phyloP scores from a whole-genome alignment of 2,888 invertebrate species.

The Argyresthia goedartella region DNA sequence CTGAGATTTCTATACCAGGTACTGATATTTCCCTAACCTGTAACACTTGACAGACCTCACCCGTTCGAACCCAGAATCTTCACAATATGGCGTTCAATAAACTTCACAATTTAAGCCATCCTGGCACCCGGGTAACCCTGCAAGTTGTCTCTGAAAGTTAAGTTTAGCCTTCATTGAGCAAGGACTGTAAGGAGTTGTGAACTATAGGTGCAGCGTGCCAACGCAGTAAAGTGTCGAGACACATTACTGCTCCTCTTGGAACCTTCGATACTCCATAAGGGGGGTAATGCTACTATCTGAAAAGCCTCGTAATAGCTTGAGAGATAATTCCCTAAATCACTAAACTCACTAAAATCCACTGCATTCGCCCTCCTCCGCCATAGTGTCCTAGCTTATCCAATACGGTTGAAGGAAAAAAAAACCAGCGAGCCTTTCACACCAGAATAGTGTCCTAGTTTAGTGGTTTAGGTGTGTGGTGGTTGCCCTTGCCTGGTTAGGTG shows the following conservation, averaged over 20 bases:
- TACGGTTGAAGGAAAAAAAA: too few relatives aligned
- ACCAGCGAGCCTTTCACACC: too few relatives aligned
- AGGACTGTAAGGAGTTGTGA: constrained; percentile 21
- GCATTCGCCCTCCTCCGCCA: too few relatives aligned
- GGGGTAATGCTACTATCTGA: too few relatives aligned
- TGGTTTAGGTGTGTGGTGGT: too few relatives aligned
- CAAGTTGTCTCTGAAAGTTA: constrained; percentile 20
- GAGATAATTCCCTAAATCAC: too few relatives aligned
- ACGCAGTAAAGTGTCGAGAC: constrained; percentile 13
- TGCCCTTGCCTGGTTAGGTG: too few relatives aligned
- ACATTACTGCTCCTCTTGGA: constrained; percentile 10
- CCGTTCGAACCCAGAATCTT: constrained; percentile 1
- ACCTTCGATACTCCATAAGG: constrained; percentile 4
- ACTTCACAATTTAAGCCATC: constrained; percentile 8
- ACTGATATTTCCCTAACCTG: constrained; percentile 2
- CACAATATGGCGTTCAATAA: background rate
- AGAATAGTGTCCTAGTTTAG: too few relatives aligned
- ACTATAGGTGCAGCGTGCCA: constrained; percentile 25
- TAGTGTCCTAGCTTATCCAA: too few relatives aligned
- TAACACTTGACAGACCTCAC: constrained; percentile 1
- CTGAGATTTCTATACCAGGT: background rate
- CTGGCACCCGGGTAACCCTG: constrained; percentile 4
- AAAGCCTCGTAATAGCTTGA: too few relatives aligned
- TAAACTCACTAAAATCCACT: too few relatives aligned
- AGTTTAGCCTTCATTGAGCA: constrained; percentile 27